A percentile compares a stretch with the other conserved stretches of the same genome.
phyloP scores from a whole-genome alignment of 1,140 invertebrate genomes.

The Brachionus rotundiformis region DNA sequence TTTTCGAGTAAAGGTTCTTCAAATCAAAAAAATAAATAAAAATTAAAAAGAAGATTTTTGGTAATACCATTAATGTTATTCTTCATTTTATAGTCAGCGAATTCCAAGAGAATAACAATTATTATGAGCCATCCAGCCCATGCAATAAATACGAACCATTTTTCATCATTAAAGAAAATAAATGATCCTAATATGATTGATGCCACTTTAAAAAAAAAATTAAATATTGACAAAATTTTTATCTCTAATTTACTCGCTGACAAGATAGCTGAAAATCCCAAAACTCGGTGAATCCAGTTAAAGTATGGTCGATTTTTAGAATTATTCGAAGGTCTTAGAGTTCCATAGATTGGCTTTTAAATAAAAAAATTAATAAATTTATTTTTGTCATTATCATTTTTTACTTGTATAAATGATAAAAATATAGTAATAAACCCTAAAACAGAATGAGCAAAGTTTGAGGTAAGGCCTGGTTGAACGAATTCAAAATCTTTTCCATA shows the following conservation, averaged over 20 bases:
- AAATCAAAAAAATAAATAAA: neutral
- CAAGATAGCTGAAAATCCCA: neutral
- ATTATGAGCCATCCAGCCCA: neutral
- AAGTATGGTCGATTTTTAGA: neutral
- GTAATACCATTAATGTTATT: neutral
- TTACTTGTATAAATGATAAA: slow-evolving; percentile 7
- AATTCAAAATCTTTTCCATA: neutral
- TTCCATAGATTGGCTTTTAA: neutral
- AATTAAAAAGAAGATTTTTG: too few relatives aligned
- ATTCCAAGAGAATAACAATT: neutral
- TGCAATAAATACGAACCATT: neutral
- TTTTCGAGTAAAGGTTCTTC: neutral
- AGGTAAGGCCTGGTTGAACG: neutral
- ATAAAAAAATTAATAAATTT: neutral
- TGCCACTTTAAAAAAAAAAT: neutral
- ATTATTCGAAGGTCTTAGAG: neutral
- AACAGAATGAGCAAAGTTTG: slow-evolving; percentile 16
- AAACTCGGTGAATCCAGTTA: slow-evolving; percentile 13
- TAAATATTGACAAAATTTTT: neutral
- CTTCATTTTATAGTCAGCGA: neutral
- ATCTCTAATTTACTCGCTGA: neutral
- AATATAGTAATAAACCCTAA: neutral
- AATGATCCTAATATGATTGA: neutral
- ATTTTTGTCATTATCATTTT: neutral
- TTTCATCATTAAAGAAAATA: neutral